Evolutionary conservation across 2,888 invertebrate genomes (phyloP), one percentile per base, ranked within the genome.

Genomic region (Osedax frankpressi): DNA sequence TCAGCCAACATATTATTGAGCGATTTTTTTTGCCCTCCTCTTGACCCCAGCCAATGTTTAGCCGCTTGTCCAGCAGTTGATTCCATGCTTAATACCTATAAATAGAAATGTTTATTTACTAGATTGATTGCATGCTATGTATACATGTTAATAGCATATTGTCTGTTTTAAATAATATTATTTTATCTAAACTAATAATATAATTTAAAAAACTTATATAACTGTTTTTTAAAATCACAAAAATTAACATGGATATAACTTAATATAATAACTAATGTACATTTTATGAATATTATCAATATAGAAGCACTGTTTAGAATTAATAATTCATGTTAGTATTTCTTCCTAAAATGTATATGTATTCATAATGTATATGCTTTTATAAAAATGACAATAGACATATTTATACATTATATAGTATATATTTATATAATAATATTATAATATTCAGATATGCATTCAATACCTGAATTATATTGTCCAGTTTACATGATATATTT

Each of bases 401-500:
- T 44, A 44, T 44, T 44, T 11, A 6, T 6, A 44, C 19, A 44
- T 44, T 44, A 44, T 44, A 44, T 44, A 44, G n/a, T n/a, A n/a
- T n/a, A n/a, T n/a, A n/a, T n/a, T n/a, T n/a, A n/a, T n/a, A n/a
- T n/a, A n/a, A n/a, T n/a, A n/a, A n/a, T n/a, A n/a, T n/a, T n/a
- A n/a, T n/a, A n/a, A n/a, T n/a, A n/a, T n/a, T n/a, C n/a, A n/a
- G n/a, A n/a, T n/a, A n/a, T n/a, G n/a, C n/a, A n/a, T n/a, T n/a
- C n/a, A n/a, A n/a, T n/a, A 59, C 30, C 71, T 71, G 14, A 26
- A 30, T 71, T 24, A 44, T 29, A 2, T 26, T 30, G 25, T 71
- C 71, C 2, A 71, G 26, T 26, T 59, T 71, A 24, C 70, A 30
- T 1, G 72, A 63, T 24, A 76, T 29, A 6, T 76, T 75, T 2